These are phyloP conservation scores for Zosterops borbonicus DNA, from an alignment of 2,113 vertebrate species.

Conservation along the genomic window DNA sequence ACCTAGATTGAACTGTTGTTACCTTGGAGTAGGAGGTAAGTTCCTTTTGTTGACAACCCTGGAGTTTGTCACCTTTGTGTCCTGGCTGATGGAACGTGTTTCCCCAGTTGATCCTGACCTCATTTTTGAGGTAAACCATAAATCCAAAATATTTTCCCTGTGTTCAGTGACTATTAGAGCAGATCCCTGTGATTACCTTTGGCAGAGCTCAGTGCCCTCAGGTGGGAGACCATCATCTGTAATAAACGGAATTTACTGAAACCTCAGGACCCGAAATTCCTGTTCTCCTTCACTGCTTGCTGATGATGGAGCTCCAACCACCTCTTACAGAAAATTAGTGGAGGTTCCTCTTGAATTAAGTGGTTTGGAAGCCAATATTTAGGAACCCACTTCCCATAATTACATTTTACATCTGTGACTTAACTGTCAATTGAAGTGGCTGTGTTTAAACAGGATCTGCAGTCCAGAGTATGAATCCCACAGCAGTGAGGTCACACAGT, in stretches of 20 bases:
- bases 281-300: neutral
- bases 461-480: neutral
- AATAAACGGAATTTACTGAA: neutral
- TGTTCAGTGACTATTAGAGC: neutral
- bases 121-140: neutral
- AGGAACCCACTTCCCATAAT: neutral
- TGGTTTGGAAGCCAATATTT: neutral
- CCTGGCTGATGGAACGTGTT: neutral
- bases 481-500: neutral
- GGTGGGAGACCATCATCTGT: neutral
- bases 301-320: neutral
- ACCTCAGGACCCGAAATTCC: conserved; percentile 5
- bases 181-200: neutral
- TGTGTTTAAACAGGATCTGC: neutral
- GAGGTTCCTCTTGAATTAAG: neutral
- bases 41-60: neutral
- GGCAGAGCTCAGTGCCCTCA: neutral
- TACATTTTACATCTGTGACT: neutral
- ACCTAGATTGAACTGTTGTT: neutral
- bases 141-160: neutral
- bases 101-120: neutral
- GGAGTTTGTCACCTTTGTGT: neutral
- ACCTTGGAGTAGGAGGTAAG: neutral
- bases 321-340: neutral
- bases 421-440: neutral